Conservation (phyloP, 2,797 vertebrate species). For the Cyprinella venusta region DNA sequence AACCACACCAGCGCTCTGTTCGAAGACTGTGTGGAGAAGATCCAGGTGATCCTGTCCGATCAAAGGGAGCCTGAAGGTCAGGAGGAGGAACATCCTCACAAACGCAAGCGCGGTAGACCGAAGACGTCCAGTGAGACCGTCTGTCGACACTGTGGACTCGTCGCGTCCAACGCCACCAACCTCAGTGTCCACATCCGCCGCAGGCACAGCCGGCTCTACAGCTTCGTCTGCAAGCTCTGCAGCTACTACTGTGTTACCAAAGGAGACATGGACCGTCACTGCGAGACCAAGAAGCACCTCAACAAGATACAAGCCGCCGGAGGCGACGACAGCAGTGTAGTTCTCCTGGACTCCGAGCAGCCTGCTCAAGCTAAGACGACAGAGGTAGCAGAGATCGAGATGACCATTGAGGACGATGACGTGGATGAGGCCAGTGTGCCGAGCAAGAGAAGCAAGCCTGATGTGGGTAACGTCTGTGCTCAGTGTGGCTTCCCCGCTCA, state of each 20-base stretch:
- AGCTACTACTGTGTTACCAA: slow-evolving; percentile 98
- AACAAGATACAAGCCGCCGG: slow-evolving; percentile 78
- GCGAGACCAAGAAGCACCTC: slow-evolving; percentile 94
- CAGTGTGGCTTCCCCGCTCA: slow-evolving; percentile 89
- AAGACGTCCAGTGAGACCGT: slow-evolving; percentile 84
- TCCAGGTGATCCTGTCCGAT: slow-evolving; percentile 69
- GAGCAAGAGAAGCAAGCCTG: slow-evolving; percentile 67
- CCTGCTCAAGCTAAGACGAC: slow-evolving; percentile 34
- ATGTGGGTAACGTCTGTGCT: slow-evolving; percentile 77
- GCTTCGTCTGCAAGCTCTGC: slow-evolving; percentile 93
- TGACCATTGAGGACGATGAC: slow-evolving; percentile 54
- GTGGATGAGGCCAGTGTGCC: slow-evolving; percentile 23
- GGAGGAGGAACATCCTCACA: slow-evolving; percentile 66
- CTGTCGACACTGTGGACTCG: slow-evolving; percentile 89
- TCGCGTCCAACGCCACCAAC: slow-evolving; percentile 95
- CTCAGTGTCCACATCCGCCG: slow-evolving; percentile 93
- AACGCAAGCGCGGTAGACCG: slow-evolving; percentile 83
- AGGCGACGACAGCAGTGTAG: slow-evolving; percentile 49
- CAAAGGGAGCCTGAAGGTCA: slow-evolving; percentile 42
- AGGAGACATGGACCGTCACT: slow-evolving; percentile 99
- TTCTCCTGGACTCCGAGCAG: slow-evolving; percentile 57
- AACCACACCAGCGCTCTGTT: slow-evolving; percentile 79
- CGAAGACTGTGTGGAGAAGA: slow-evolving; percentile 86
- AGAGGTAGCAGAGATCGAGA: slow-evolving; percentile 57
- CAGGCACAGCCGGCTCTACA: slow-evolving; percentile 95